Base-by-base conservation (phyloP, 2,797 vertebrate genomes). In the Tadarida brasiliensis region DNA sequence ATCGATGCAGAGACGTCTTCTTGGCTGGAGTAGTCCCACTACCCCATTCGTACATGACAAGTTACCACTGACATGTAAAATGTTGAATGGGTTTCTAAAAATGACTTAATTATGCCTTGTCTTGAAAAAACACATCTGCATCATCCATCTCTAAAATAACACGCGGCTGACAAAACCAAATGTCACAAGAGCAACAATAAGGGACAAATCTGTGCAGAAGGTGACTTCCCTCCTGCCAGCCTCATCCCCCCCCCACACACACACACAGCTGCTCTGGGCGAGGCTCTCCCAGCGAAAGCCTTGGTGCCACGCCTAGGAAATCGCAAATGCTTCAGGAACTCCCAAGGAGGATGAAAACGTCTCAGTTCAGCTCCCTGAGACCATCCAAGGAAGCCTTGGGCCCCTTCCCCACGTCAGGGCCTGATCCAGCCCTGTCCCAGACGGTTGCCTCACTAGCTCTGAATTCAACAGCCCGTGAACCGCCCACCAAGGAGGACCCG, bases 51-150 rank as follows among this genome's bases (percentile, higher is more conserved):
- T 16, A 2, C 0, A 7, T 2, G 51, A 63, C 57, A 83, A 83
- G 54, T 63, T 91, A 87, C 59, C 61, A 28, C 16, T 6, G 33
- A 57, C 70, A 47, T 0, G n/a, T 7, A 63, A 83, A 87, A 20
- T 11, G 7, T 1, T 93, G 90, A 97, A 97, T 93, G 91, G 47
- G 68, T 77, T 96, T 94, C 97, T 94, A 83, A 97, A 95, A 95
- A 89, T 91, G 51, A 73, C 91, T 96, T 93, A 95, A 96, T 91
- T 90, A 81, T 35, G n/a, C n/a, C 51, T 87, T 94, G 87, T 78
- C 59, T 93, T 85, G 61, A 30, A 91, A 92, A 85, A 94, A 44
- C 56, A 76, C 4, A 71, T n/a, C 84, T 89, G 61, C 35, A 87
- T 92, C 95, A 90, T 35, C 84, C 57, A 4, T 61, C 87, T 94